These are phyloP conservation scores for Etia nguti DNA, from an alignment of 2,113 vertebrate species.

Conservation along the genomic window DNA sequence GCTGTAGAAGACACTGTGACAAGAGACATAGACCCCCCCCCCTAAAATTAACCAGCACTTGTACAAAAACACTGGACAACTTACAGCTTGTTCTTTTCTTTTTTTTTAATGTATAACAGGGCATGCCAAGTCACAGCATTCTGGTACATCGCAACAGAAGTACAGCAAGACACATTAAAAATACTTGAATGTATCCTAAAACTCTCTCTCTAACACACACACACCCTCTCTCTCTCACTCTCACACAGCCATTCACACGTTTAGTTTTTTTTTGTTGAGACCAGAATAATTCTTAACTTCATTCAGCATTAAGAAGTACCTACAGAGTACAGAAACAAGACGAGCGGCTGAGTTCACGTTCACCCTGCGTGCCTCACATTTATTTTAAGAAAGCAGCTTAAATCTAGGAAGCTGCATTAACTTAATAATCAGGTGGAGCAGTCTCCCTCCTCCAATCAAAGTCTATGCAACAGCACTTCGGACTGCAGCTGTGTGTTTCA, in stretches of 20 bases:
- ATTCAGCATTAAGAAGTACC: conserved; percentile 71
- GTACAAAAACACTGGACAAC: neutral
- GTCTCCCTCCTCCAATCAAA: neutral
- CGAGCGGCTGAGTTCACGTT: neutral
- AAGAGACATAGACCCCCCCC: neutral
- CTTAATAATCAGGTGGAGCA: neutral
- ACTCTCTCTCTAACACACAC: neutral
- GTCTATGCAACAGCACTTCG: neutral
- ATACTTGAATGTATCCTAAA: conserved; percentile 22
- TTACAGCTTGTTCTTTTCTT: conserved; percentile 5
- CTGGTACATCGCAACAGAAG: conserved; percentile 59
- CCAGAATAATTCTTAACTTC: conserved; percentile 64
- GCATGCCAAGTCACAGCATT: conserved; percentile 64
- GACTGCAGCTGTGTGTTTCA: neutral
- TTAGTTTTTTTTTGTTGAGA: conserved; percentile 45
- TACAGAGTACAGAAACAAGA: conserved; percentile 53
- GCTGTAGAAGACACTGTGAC: neutral
- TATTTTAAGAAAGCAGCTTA: neutral
- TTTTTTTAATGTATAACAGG: conserved; percentile 38
- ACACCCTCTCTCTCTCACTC: neutral
- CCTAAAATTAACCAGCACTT: neutral
- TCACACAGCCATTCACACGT: conserved; percentile 7
- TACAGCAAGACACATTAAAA: conserved; percentile 50
- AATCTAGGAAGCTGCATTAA: neutral
- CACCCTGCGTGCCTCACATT: neutral